These are phyloP conservation scores for Dipus sagitta DNA, from an alignment of 2,797 vertebrate species.

Conservation along the genomic window DNA sequence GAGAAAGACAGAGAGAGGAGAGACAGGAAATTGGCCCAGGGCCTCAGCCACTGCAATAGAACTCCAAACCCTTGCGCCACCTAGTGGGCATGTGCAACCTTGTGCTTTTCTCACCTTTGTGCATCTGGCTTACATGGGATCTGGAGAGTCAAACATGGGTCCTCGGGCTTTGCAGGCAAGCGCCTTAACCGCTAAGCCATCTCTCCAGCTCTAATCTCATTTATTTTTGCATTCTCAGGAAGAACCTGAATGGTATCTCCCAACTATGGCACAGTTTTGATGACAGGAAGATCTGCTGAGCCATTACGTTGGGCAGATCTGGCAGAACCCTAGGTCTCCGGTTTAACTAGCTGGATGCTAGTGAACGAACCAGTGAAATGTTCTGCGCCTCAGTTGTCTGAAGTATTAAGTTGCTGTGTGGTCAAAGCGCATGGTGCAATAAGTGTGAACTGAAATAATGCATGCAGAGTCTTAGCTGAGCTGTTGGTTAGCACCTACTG, in stretches of 20 bases:
- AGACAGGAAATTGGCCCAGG: too few species aligned
- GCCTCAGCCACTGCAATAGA: too few species aligned
- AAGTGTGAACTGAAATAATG: background rate
- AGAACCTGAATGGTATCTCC: background rate
- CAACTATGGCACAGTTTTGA: background rate
- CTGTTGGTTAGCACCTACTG: background rate
- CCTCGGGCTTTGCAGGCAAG: too few species aligned
- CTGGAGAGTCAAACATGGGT: too few species aligned
- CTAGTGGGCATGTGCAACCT: too few species aligned
- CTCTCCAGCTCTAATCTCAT: background rate
- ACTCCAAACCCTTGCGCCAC: too few species aligned
- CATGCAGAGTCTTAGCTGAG: background rate
- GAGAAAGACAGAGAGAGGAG: too few species aligned
- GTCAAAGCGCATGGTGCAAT: background rate
- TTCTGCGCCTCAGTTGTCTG: background rate
- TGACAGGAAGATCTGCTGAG: background rate
- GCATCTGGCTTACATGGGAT: too few species aligned
- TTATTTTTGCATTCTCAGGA: background rate
- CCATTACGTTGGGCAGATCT: background rate
- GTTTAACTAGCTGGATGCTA: background rate
- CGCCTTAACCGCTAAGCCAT: too few species aligned
- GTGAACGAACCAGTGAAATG: background rate
- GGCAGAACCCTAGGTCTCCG: background rate
- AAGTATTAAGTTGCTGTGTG: background rate
- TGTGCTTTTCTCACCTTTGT: too few species aligned